These are phyloP conservation scores for Megalurothrips usitatus DNA, from an alignment of 2,888 invertebrate genomes.

Conservation along the genomic window DNA sequence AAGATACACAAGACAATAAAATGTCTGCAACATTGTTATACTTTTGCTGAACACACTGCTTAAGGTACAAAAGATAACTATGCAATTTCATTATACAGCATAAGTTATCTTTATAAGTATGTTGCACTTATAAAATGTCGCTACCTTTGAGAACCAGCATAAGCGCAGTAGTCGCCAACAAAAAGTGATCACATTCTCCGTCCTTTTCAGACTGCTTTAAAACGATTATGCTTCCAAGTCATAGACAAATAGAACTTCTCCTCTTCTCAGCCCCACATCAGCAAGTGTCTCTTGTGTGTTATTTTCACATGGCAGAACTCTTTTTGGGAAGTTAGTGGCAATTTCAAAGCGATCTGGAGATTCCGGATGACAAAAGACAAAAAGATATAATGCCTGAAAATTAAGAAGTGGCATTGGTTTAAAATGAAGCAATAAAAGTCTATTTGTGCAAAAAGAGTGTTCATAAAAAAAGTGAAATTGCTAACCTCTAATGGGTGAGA, in stretches of 20 bases:
- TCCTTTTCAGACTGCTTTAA: too few relatives aligned
- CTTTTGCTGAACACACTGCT: not conserved
- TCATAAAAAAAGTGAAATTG: conserved; percentile 27
- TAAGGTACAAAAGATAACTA: not conserved
- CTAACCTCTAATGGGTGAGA: conserved; percentile 75
- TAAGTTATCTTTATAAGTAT: not conserved
- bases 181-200: too few relatives aligned
- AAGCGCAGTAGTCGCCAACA: too few relatives aligned
- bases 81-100: not conserved
- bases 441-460: not conserved
- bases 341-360: conserved; percentile 93
- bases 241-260: conserved; percentile 90
- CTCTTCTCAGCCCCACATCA: conserved; percentile 78
- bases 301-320: conserved; percentile 62
- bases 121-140: too few relatives aligned
- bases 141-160: too few relatives aligned
- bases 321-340: conserved; percentile 90
- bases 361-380: conserved; percentile 90
- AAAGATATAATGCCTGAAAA: conserved; percentile 84
- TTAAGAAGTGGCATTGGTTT: not conserved
- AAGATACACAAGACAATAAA: not conserved
- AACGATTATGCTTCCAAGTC: conserved; percentile 70
- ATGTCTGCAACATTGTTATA: not conserved
- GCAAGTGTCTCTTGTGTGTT: conserved; percentile 57
- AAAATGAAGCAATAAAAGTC: conserved; percentile 28